These are phyloP conservation scores for Reticulitermes speratus DNA, from an alignment of 1,140 invertebrate genomes.

Conservation along the genomic window DNA sequence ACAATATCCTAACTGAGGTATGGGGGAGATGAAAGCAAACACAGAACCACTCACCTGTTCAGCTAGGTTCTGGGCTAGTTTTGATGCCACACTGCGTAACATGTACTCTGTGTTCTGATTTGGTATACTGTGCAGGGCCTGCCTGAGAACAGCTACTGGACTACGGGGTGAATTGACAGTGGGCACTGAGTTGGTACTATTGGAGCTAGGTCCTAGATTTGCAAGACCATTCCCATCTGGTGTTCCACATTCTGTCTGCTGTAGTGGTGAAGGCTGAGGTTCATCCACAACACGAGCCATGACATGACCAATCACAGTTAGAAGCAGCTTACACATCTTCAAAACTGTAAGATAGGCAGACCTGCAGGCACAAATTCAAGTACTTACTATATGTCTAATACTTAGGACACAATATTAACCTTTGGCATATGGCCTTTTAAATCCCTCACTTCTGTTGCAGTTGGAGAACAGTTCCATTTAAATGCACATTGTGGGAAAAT, in stretches of 20 bases:
- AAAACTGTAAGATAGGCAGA: constrained; percentile 85
- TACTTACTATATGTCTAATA: background rate
- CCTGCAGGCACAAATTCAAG: constrained; percentile 43
- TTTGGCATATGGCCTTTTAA: too few relatives aligned
- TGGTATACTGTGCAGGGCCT: constrained; percentile 68
- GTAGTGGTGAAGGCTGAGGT: constrained; percentile 36
- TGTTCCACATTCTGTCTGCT: constrained; percentile 40
- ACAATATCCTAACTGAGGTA: background rate
- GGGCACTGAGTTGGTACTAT: constrained; percentile 21
- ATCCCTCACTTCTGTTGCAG: background rate
- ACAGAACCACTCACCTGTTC: constrained; percentile 51
- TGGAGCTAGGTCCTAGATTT: background rate
- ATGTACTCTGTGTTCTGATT: constrained; percentile 62
- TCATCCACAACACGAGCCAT: constrained; percentile 64
- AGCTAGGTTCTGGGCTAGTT: constrained; percentile 71
- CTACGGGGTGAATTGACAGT: constrained; percentile 35
- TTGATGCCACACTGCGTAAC: constrained; percentile 65
- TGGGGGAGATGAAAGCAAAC: background rate
- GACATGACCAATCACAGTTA: constrained; percentile 82
- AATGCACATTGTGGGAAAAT: too few relatives aligned
- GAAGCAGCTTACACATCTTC: constrained; percentile 83
- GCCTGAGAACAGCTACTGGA: constrained; percentile 62
- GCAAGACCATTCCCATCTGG: constrained; percentile 37
- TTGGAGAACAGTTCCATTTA: too few relatives aligned
- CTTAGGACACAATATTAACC: too few relatives aligned